Percentiles rank a stretch among this genome's conserved stretches.
Evolutionary conservation across 2,888 invertebrate genomes (phyloP).

Genomic region (Cephus nigrinus): DNA sequence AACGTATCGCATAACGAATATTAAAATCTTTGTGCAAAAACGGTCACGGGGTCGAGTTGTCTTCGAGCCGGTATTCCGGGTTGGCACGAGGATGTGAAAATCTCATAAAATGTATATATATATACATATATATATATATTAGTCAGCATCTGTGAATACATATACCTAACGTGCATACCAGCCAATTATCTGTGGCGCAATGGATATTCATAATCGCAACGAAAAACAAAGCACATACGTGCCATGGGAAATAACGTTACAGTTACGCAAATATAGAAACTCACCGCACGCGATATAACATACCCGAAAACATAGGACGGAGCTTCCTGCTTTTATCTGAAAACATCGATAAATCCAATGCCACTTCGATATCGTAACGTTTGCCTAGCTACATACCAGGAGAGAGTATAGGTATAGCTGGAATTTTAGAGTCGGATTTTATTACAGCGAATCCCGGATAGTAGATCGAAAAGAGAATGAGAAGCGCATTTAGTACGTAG

Average conservation of each 20-base stretch:
- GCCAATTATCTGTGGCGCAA: background rate
- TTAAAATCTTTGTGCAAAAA: background rate
- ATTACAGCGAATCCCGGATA: background rate
- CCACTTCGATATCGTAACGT: background rate
- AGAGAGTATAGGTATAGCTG: background rate
- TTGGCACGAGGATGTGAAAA: background rate
- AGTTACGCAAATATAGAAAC: too few relatives aligned
- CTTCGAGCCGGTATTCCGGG: background rate
- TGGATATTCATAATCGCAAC: too few relatives aligned
- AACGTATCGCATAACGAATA: background rate
- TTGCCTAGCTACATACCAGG: background rate
- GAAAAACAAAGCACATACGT: too few relatives aligned
- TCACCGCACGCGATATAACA: too few relatives aligned
- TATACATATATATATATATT: background rate
- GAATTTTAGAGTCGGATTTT: too few relatives aligned
- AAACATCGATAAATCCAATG: slow-evolving; percentile 6
- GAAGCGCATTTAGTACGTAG: background rate
- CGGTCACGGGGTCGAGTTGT: background rate
- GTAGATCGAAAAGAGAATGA: background rate
- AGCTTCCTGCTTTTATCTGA: slow-evolving; percentile 15
- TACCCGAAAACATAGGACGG: background rate
- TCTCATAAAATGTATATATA: background rate
- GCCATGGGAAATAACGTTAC: too few relatives aligned
- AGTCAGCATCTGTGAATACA: background rate
- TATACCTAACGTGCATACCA: background rate